Evolutionary conservation across 2,888 invertebrate genomes (phyloP).

Genomic region (Pollenia angustigena): DNA sequence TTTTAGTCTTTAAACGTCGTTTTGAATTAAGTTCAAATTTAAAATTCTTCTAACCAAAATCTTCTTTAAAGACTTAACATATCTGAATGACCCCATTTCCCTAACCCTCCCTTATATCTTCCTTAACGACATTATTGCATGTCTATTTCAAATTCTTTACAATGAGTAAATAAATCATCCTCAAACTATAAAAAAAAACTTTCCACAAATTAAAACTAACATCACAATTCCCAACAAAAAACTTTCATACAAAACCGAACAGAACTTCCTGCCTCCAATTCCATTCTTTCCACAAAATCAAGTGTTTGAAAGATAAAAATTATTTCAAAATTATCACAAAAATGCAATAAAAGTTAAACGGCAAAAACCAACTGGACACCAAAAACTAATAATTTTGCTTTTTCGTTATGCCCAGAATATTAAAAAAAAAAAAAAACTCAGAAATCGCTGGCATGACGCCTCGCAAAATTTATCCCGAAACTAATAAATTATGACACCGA

Average conservation of each 20-base stretch:
- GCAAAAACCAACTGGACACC: constrained; percentile 27
- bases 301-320: constrained; percentile 45
- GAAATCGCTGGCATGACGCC: neutral
- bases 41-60: no score
- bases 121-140: constrained; percentile 31
- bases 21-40: no score
- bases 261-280: neutral
- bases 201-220: constrained; percentile 1
- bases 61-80: no score
- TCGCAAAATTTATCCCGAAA: neutral
- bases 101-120: neutral
- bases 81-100: neutral
- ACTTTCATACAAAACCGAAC: neutral
- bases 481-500: constrained; percentile 48
- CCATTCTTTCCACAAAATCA: constrained; percentile 8
- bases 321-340: constrained; percentile 47
- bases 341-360: constrained; percentile 36
- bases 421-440: constrained; percentile 14
- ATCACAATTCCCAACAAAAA: constrained; percentile 14
- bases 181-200: neutral
- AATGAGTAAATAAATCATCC: neutral
- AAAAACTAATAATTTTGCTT: constrained; percentile 51
- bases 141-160: neutral
- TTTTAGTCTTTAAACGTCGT: no score
- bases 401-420: constrained; percentile 45